Evolutionary conservation across 1,140 invertebrate species (phyloP), one percentile per base, ranked within the genome.

Genomic region (Psilanteris sp.): DNA sequence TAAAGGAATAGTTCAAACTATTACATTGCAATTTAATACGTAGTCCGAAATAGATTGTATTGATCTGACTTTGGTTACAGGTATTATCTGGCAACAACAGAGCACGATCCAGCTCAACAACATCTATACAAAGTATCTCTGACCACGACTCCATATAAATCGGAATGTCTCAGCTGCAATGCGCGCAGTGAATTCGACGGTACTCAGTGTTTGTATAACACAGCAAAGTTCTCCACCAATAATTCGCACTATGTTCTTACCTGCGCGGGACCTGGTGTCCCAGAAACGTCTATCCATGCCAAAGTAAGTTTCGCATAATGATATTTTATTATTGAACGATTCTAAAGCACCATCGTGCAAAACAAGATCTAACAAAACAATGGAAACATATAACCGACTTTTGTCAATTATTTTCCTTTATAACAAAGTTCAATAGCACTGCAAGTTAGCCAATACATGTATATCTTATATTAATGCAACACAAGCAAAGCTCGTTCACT

Each of bases 221-320:
- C 92, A 4, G 93, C 90, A 0, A 89, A 90, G 15, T 92, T 97
- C 72, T 95, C 93, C 79, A 89, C 88, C 22, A 90, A 91, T 39
- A 91, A 89, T 22, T 90, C 91, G 0, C 90, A 92, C 79, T 93
- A 94, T 80, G 90, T 92, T 1, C 86, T 96, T 27, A 92, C 91
- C 34, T 98, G 96, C 81, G 89, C 85, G 18, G 94, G 94, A n/a
- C 94, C 93, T 0, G 90, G 90, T 62, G 92, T 93, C 24, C 91
- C 91, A 1, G 89, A 86, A 39, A 91, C 91, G 46, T 81, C 85
- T 84, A 67, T 89, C 85, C 75, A 90, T 90, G 76, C 81, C 48
- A 83, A 54, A 66, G 87, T 88, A 79, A 79, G 82, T 70, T 54
- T 50, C 20, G 44, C 22, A 7, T 26, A 6, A 57, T 54, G 5